These are phyloP conservation scores for Tenthredo notha DNA, from an alignment of 2,888 invertebrate genomes.

Conservation along the genomic window DNA sequence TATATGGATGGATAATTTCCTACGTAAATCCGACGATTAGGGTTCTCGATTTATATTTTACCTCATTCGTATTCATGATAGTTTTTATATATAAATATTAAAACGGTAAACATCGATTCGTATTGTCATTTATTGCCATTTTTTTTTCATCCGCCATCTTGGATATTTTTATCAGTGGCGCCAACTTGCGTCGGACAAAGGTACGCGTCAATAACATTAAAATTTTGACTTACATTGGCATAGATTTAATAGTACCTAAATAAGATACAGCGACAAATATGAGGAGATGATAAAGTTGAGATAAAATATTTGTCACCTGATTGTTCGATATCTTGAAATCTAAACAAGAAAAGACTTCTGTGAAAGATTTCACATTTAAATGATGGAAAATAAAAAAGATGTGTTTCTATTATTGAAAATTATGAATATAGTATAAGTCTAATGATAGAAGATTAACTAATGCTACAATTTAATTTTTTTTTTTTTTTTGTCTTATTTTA, in stretches of 20 bases:
- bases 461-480: background rate
- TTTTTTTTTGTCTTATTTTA: background rate
- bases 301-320: background rate
- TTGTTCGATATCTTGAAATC: background rate
- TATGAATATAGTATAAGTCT: too few relatives aligned
- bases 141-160: background rate
- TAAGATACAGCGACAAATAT: background rate
- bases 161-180: background rate
- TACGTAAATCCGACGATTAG: background rate
- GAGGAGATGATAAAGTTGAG: background rate
- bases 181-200: background rate
- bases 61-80: slow-evolving; percentile 27
- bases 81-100: slow-evolving; percentile 16
- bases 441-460: background rate
- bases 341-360: background rate
- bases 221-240: background rate
- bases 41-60: background rate
- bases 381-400: background rate
- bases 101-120: slow-evolving; percentile 40
- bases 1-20: background rate
- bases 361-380: background rate
- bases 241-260: background rate
- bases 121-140: slow-evolving; percentile 45
- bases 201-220: background rate
- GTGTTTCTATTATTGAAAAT: too few relatives aligned